Percentiles rank a stretch among this genome's conserved stretches.
phyloP scores from a whole-genome alignment of 2,888 invertebrate genomes.

The Agapostemon virescens region DNA sequence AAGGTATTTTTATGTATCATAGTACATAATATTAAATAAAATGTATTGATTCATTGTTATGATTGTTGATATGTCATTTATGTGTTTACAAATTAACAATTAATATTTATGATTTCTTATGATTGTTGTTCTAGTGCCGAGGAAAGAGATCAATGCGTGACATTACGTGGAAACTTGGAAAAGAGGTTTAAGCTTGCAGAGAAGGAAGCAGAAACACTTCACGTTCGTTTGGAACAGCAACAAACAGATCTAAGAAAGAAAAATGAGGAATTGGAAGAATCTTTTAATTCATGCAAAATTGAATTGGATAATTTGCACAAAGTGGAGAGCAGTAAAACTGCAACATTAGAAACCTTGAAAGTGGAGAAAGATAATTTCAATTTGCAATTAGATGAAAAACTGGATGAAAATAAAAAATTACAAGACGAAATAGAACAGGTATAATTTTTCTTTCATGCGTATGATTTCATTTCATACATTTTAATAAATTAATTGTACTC shows the following conservation, averaged over 20 bases:
- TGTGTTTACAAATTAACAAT: not conserved
- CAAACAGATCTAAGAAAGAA: constrained; percentile 68
- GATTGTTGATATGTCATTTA: not conserved
- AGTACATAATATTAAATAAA: not conserved
- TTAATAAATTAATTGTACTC: not conserved
- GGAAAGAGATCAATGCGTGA: constrained; percentile 77
- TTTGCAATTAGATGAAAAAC: constrained; percentile 65
- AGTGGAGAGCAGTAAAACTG: constrained; percentile 70
- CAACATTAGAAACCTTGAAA: constrained; percentile 73
- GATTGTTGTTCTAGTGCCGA: constrained; percentile 70
- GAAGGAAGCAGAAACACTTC: constrained; percentile 70
- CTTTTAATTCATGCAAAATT: constrained; percentile 72
- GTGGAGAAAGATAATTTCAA: constrained; percentile 72
- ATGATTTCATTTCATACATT: not conserved
- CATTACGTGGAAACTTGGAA: constrained; percentile 69
- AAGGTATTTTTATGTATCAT: not conserved
- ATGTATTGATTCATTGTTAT: not conserved
- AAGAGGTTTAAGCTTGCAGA: constrained; percentile 71
- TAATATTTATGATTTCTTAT: not conserved
- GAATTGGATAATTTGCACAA: constrained; percentile 75
- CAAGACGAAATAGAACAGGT: constrained; percentile 73
- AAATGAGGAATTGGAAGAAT: constrained; percentile 71
- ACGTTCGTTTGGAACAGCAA: constrained; percentile 74
- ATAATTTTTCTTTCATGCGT: not conserved
- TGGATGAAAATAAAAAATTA: constrained; percentile 72